A percentile compares a stretch with the other conserved stretches of the same genome.
These are phyloP conservation scores for Luperina nickerlii DNA, from an alignment of 2,888 invertebrate genomes.

Conservation along the genomic window DNA sequence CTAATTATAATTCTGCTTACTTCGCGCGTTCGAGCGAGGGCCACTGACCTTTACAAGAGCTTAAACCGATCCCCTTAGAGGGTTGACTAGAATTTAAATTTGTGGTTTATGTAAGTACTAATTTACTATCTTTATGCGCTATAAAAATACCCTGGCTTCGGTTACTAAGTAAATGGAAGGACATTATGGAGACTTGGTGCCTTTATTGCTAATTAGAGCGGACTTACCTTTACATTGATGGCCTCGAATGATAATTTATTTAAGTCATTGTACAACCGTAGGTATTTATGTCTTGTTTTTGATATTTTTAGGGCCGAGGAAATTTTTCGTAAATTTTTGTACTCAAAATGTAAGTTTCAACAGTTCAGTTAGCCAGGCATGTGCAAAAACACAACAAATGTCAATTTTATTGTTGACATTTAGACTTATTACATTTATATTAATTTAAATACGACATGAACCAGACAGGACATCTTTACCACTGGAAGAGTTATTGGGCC, in stretches of 20 bases:
- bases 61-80: not conserved
- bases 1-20: not conserved
- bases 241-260: not conserved
- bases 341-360: too few relatives aligned
- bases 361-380: too few relatives aligned
- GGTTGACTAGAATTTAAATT: conserved; percentile 18
- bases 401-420: too few relatives aligned
- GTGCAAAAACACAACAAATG: too few relatives aligned
- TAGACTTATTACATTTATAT: too few relatives aligned
- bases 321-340: too few relatives aligned
- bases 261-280: not conserved
- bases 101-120: conserved; percentile 27
- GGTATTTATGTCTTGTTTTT: not conserved
- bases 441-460: too few relatives aligned
- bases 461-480: too few relatives aligned
- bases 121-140: conserved; percentile 20
- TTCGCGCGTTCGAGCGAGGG: not conserved
- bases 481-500: too few relatives aligned
- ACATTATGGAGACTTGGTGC: conserved; percentile 6
- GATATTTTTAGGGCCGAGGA: not conserved
- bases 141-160: conserved; percentile 32
- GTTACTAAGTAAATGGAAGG: conserved; percentile 1
- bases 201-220: conserved; percentile 32
- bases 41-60: not conserved
- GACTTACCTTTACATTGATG: not conserved